Base-by-base conservation (phyloP, 2,113 vertebrate species). In the Gila orcuttii region DNA sequence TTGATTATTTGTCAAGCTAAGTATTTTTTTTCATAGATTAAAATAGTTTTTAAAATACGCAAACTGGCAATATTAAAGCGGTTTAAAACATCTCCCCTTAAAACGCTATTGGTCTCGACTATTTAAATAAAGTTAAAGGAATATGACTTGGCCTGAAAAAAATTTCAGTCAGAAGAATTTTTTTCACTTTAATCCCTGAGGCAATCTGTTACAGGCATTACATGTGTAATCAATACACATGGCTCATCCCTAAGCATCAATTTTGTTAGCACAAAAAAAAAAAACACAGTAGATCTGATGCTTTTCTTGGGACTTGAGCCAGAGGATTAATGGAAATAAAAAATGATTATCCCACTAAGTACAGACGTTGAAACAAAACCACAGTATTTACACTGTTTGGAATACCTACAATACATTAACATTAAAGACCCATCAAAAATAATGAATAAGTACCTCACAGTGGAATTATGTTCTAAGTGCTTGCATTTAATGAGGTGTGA, bases 401-500 rank as follows among this genome's bases (percentile, higher is more conserved):
- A 79, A 59, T 78, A 15, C 12, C 12, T 60, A 45, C 19, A 39
- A 39, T 39, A 42, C 57, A 60, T 42, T n/a, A 60, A 39, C 78
- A 79, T 13, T 25, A 28, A 60, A 79, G 12, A 57, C 15, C 19
- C 57, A 79, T 13, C 59, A 47, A 0, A 9, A 45, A 45, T 45
- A 68, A 47, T 82, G 21, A 68, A 50, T 47, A 28, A 42, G 39
- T 47, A 23, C 3, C 3, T n/a, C 12, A 45, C 36, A 28, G 33
- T 21, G n/a, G 47, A n/a, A 36, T 66, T 45, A 55, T 23, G 45
- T 21, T 64, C 52, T 28, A 69, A 69, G 50, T 69, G 10, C 25
- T 55, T 55, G 75, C 19, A 36, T 64, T 81, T 73, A 59, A 33
- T 25, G 50, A 73, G 28, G 50, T 42, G 81, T 39, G 50, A 57